A percentile compares a stretch with the other conserved stretches of the same genome.
Evolutionary conservation across 2,888 invertebrate genomes (phyloP).

Genomic region (Lasioglossum morio): DNA sequence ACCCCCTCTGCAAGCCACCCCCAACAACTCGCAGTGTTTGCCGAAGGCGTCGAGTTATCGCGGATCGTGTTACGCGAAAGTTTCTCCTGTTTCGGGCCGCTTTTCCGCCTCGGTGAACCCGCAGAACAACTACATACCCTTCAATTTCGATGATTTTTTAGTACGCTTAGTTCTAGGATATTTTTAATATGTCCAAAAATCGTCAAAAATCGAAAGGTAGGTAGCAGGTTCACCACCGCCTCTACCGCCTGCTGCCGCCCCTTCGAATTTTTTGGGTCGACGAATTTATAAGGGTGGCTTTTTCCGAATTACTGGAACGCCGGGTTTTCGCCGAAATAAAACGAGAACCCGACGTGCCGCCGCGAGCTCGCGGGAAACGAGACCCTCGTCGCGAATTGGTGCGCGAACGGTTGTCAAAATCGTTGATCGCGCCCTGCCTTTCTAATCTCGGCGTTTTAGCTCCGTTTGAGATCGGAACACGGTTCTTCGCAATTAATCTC

Average conservation of each 20-base stretch:
- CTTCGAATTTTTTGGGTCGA: slow-evolving; percentile 1
- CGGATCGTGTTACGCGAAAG: slow-evolving; percentile 4
- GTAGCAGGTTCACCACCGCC: background rate
- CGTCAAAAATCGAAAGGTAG: background rate
- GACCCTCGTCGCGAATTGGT: slow-evolving; percentile 8
- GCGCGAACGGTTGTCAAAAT: slow-evolving; percentile 5
- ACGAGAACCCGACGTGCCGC: background rate
- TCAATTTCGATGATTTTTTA: background rate
- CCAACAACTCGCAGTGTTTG: background rate
- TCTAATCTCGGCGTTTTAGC: background rate
- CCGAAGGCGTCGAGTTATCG: slow-evolving; percentile 30
- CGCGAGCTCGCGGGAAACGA: background rate
- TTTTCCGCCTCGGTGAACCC: background rate
- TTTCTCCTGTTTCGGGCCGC: background rate
- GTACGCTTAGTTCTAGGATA: no score
- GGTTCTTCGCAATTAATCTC: background rate
- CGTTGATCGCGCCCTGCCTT: background rate
- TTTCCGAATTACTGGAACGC: background rate
- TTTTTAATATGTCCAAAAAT: background rate
- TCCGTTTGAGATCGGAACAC: background rate
- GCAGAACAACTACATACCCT: background rate
- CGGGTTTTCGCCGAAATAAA: background rate
- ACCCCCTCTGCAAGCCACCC: background rate
- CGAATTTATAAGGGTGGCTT: background rate
- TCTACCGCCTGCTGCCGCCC: background rate